Evolutionary conservation across 2,113 vertebrate species (phyloP).

Genomic region (Rissa tridactyla): DNA sequence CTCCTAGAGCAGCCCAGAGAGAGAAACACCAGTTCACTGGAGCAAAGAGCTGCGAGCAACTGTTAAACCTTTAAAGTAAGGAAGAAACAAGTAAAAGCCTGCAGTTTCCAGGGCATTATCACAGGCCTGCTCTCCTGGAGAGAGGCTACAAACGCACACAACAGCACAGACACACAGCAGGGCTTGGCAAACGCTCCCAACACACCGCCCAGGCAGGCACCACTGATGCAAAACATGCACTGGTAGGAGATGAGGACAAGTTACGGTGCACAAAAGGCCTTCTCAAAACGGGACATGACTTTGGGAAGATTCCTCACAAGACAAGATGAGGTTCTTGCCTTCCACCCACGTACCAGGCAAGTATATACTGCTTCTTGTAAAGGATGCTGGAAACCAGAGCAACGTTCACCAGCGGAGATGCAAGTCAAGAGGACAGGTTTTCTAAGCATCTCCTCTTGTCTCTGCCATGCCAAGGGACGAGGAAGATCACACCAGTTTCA

Average conservation of each 20-base stretch:
- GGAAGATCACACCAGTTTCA: fast-evolving
- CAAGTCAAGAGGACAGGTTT: not conserved
- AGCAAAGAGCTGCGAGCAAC: not conserved
- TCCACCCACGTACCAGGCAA: not conserved
- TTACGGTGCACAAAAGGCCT: not conserved
- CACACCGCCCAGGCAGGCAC: not conserved
- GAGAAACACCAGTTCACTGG: not conserved
- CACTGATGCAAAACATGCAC: not conserved
- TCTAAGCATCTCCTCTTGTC: not conserved
- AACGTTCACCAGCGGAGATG: not conserved
- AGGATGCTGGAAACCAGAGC: not conserved
- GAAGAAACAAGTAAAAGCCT: not conserved
- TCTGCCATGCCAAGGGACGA: not conserved
- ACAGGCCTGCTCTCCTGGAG: not conserved
- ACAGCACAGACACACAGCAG: not conserved
- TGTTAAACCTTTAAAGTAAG: not conserved
- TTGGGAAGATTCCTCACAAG: not conserved
- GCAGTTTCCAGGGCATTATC: not conserved
- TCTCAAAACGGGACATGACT: not conserved
- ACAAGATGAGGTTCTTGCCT: not conserved
- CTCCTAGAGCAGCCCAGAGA: not conserved
- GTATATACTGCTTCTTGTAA: not conserved
- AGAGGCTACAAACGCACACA: not conserved
- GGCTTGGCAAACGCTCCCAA: not conserved
- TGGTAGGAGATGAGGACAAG: not conserved